These are phyloP conservation scores for Natator depressus DNA, from an alignment of 2,113 vertebrate genomes.

Conservation along the genomic window DNA sequence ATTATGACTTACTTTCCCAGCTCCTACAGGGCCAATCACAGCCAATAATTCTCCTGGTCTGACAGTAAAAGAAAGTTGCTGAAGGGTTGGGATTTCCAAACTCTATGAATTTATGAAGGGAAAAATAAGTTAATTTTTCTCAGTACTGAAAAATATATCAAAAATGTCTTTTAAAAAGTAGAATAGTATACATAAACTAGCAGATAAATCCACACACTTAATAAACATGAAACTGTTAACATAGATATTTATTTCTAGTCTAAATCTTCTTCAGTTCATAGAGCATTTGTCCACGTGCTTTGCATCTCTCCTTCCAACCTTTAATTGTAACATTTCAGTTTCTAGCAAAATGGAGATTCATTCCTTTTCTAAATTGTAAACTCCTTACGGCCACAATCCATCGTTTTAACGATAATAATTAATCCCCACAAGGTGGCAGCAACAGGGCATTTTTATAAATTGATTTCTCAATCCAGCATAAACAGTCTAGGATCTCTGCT, in stretches of 20 bases:
- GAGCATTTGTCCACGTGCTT: neutral
- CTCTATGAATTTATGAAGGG: constrained; percentile 68
- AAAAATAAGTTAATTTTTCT: neutral
- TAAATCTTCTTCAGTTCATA: neutral
- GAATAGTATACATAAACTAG: neutral
- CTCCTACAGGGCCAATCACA: constrained; percentile 94
- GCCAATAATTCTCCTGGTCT: constrained; percentile 87
- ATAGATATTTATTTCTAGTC: neutral
- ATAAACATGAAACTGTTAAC: neutral
- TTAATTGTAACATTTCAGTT: neutral
- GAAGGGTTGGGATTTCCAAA: constrained; percentile 86
- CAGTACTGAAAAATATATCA: neutral
- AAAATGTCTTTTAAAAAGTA: neutral
- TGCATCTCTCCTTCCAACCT: neutral
- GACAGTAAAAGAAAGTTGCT: constrained; percentile 86
- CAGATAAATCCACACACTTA: neutral
- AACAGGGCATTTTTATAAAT: neutral
- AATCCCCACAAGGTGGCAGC: constrained; percentile 76
- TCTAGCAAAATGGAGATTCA: neutral
- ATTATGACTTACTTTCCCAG: constrained; percentile 89
- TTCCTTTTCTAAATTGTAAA: neutral
- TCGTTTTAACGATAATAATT: neutral
- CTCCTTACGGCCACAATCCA: neutral
- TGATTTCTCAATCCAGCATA: accelerated
- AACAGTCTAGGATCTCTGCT: neutral